Base-by-base conservation (phyloP, 2,797 vertebrate species). In the Lacerta viridis region DNA sequence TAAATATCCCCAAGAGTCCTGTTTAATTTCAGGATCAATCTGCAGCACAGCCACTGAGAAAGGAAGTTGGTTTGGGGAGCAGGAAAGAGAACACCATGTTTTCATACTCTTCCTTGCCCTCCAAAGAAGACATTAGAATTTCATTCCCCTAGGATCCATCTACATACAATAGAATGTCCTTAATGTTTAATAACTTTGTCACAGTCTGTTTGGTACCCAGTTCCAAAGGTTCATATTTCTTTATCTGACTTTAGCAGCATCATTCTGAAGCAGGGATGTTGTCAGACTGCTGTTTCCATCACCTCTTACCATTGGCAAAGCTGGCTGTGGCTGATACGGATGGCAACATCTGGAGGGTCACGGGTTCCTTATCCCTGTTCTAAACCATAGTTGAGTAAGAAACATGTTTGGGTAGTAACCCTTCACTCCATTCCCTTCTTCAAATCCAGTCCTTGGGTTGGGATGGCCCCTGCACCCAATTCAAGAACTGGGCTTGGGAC, bases 21-120 rank as follows among this genome's bases (percentile, higher is more conserved):
- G 88, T 68, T 89, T 89, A 82, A 86, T 89, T 86, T 89, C 88
- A 89, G 84, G 84, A 20, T 86, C 80, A 64, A 86, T 86, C 61
- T 76, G 71, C 39, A 55, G 55, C 29, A 9, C 7, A 74, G 83
- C 50, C 36, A 36, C 71, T 20, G 29, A 86, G 72, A 86, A 50
- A 82, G 84, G 46, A 68, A 66, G 61, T 43, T 7, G 69, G 33
- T 5, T n/a, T 18, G 18, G 17, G 55, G 13, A 13, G 4, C 17
- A 39, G 23, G 9, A 2, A 29, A 17, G 3, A 6, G 59, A 33
- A 74, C 8, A 17, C 75, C 1, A 11, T 2, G 2, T 66, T 75
- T 76, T 59, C 27, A 18, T 11, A 17, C 25, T 43, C 66, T 18
- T 36, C 36, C 6, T 33, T 39, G 29, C 41, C 79, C 6, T 20